phyloP scores from a whole-genome alignment of 2,113 vertebrate genomes.

The Muntiacus reevesi region DNA sequence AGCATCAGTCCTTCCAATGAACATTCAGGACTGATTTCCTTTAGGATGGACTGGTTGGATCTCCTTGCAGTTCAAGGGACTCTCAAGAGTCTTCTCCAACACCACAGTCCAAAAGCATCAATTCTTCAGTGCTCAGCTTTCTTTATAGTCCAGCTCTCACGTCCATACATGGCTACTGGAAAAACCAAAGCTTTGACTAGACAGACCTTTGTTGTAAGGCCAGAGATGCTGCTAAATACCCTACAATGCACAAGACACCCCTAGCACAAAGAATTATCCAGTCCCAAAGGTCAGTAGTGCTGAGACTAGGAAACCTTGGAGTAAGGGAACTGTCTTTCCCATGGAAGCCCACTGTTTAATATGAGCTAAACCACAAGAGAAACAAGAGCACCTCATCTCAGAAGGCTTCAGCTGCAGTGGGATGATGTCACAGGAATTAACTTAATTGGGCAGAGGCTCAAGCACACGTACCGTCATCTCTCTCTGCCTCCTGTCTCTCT shows the following conservation, averaged over 20 bases:
- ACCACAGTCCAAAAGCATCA: background rate
- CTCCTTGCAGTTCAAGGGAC: background rate
- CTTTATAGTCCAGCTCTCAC: background rate
- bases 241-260: background rate
- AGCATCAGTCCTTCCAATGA: background rate
- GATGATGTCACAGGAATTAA: conserved; percentile 71
- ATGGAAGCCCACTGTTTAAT: conserved; percentile 43
- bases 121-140: background rate
- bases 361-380: conserved; percentile 56
- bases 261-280: background rate
- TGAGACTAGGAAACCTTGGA: background rate
- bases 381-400: conserved; percentile 54
- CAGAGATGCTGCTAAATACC: background rate
- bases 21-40: background rate
- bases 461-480: conserved; percentile 54
- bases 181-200: background rate
- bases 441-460: conserved; percentile 69
- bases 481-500: conserved; percentile 63
- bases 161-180: background rate
- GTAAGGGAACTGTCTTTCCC: conserved; percentile 3
- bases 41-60: background rate
- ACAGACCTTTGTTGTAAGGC: background rate
- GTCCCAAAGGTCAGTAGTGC: background rate
- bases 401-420: conserved; percentile 52
- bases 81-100: background rate